These are phyloP conservation scores for Malthinus flaveolus DNA, from an alignment of 2,888 invertebrate species.

Conservation along the genomic window DNA sequence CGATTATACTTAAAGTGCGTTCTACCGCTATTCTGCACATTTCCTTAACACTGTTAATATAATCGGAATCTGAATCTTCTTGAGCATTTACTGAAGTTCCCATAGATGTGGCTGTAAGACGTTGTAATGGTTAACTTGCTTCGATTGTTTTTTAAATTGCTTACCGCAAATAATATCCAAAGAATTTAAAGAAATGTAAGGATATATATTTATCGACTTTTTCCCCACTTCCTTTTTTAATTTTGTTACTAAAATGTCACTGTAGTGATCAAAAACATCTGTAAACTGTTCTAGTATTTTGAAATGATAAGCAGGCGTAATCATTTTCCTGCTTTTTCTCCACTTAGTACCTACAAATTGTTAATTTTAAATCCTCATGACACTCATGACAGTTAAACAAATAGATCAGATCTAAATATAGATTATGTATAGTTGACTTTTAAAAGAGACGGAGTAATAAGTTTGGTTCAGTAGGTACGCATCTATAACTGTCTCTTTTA, in stretches of 20 bases:
- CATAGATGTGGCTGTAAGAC: conserved; percentile 57
- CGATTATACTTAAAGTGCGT: conserved; percentile 51
- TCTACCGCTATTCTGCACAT: conserved; percentile 42
- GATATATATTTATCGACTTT: conserved; percentile 61
- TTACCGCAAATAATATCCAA: conserved; percentile 65
- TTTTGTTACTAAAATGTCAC: conserved; percentile 59
- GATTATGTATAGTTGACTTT: too few relatives aligned
- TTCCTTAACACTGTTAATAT: conserved; percentile 72
- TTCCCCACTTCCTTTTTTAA: conserved; percentile 50
- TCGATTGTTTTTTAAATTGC: conserved; percentile 9
- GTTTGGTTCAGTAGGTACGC: too few relatives aligned
- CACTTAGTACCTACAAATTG: conserved; percentile 60
- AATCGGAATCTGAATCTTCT: conserved; percentile 66
- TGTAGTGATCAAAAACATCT: conserved; percentile 69
- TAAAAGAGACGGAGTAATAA: too few relatives aligned
- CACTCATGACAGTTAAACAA: too few relatives aligned
- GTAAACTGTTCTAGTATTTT: conserved; percentile 72
- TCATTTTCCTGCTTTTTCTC: conserved; percentile 67
- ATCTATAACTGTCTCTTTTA: too few relatives aligned
- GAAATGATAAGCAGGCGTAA: conserved; percentile 78
- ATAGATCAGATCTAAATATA: too few relatives aligned
- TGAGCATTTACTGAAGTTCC: conserved; percentile 76
- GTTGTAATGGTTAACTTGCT: too few relatives aligned
- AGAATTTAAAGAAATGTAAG: conserved; percentile 62
- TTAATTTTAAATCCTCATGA: too few relatives aligned